phyloP scores from a whole-genome alignment of 2,797 vertebrate species.

The Propithecus perrieri region DNA sequence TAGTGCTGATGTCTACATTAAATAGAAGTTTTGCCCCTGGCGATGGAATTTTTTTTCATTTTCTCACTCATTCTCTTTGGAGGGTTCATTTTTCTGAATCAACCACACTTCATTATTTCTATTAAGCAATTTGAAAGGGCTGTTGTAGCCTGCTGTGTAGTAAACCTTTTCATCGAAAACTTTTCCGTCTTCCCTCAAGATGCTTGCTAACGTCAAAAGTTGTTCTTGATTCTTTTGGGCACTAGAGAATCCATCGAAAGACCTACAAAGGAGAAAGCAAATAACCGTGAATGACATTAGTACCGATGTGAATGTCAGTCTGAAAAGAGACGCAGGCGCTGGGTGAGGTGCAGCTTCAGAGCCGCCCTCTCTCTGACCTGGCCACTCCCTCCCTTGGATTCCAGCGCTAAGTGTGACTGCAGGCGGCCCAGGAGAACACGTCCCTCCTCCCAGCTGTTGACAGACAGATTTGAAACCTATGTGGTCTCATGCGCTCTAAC shows the following conservation, averaged over 20 bases:
- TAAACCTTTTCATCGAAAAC: constrained; percentile 86
- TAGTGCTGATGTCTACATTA: not conserved
- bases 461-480: not conserved
- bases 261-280: constrained; percentile 79
- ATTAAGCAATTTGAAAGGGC: constrained; percentile 89
- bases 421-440: not conserved
- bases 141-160: constrained; percentile 89
- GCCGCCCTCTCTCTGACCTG: not conserved
- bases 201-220: constrained; percentile 87
- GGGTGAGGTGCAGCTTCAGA: not conserved
- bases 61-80: constrained; percentile 59
- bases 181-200: constrained; percentile 87
- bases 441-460: not conserved
- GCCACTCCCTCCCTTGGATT: no score
- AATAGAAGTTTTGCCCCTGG: constrained; percentile 45
- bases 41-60: not conserved
- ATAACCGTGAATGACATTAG: not conserved
- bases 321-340: not conserved
- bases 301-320: accelerated
- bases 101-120: constrained; percentile 90
- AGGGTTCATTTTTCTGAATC: constrained; percentile 79
- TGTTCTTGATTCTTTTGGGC: constrained; percentile 87
- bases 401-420: not conserved
- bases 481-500: not conserved
- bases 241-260: constrained; percentile 87